Percentiles rank a stretch among this genome's conserved stretches.
Evolutionary conservation across 1,140 invertebrate genomes (phyloP).

Genomic region (Drosophila setifemur): DNA sequence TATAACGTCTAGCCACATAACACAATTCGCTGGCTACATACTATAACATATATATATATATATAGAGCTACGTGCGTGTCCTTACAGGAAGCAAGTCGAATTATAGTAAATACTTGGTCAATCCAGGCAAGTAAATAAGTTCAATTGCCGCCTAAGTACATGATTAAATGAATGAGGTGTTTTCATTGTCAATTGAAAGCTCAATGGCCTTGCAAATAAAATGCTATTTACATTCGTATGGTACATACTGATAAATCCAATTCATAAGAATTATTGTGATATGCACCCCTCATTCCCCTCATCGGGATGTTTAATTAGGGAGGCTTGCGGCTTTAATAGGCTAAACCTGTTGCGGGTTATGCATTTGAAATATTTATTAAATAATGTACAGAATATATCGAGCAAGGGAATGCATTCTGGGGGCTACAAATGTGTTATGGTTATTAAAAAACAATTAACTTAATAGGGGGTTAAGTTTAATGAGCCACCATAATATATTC

Average conservation of each 20-base stretch:
- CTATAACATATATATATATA: background rate
- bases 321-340: background rate
- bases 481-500: too few relatives aligned
- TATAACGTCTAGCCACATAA: constrained; percentile 67
- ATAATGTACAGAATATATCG: too few relatives aligned
- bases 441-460: background rate
- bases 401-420: too few relatives aligned
- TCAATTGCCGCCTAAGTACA: background rate
- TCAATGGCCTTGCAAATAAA: constrained; percentile 50
- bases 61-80: constrained; percentile 17
- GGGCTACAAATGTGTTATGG: background rate
- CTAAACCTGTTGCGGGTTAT: too few relatives aligned
- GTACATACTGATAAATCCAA: constrained; percentile 3
- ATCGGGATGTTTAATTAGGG: too few relatives aligned
- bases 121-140: constrained; percentile 35
- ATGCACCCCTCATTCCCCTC: too few relatives aligned
- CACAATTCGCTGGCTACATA: constrained; percentile 35
- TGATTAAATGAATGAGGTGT: constrained; percentile 28
- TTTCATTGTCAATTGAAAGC: constrained; percentile 44
- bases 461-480: too few relatives aligned
- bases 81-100: constrained; percentile 28
- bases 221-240: too few relatives aligned
- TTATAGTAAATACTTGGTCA: constrained; percentile 34
- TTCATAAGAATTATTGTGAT: constrained; percentile 12
- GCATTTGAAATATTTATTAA: too few relatives aligned